Base-by-base conservation (phyloP, 2,888 invertebrate species). In the Scaptomyza polygonia region DNA sequence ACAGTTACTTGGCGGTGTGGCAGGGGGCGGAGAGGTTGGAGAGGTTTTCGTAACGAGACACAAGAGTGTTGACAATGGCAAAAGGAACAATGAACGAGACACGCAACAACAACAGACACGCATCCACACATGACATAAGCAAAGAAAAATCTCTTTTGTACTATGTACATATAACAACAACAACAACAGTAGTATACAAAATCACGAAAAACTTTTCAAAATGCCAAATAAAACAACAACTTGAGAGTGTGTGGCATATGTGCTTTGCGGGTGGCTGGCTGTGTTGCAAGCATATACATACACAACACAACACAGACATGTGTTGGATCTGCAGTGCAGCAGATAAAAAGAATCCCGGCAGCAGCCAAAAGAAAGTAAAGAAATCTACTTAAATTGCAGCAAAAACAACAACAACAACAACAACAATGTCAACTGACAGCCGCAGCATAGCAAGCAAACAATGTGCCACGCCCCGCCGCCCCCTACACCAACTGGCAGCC, bases 41-140 rank as follows among this genome's bases (percentile, higher is more conserved):
- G 8, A 8, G n/a, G n/a, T n/a, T 39, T 58, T 66, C 45, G 66
- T 73, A 73, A 73, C 73, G 57, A 71, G 79, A 65, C 69, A 76
- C 74, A 52, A 67, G 74, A 77, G 82, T 84, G 86, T 88, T 86
- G 85, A 88, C 88, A 88, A 82, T 87, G 69, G 64, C 77, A 67
- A 58, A 62, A 62, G 51, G 65, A 61, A 71, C 64, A 64, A 80
- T 71, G 76, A 55, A 53, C 57, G 39, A 56, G 49, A 79, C 77
- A 78, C 40, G 34, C 9, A 48, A 45, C 29, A 27, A 29, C 44
- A 44, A 8, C 21, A 45, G 9, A 27, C 43, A 45, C n/a, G 8
- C n/a, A 9, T 39, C 56, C 56, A 80, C 67, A 77, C 63, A 77
- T 70, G 81, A 70, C 80, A 68, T 61, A 67, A 66, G 82, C 65